These are phyloP conservation scores for Drosophila murphyi DNA, from an alignment of 1,140 invertebrate genomes.

Conservation along the genomic window DNA sequence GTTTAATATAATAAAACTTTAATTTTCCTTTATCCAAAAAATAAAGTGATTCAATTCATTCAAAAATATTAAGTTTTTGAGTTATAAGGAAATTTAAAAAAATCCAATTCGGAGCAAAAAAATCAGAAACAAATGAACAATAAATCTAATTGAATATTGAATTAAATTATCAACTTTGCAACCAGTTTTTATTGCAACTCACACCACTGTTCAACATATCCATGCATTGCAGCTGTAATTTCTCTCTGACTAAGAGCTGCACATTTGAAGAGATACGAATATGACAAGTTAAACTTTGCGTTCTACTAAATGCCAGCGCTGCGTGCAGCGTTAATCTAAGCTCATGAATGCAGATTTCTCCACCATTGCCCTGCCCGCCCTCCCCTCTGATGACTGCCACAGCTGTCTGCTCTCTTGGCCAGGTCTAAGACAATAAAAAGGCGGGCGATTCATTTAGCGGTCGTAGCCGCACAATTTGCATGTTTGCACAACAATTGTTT, in stretches of 20 bases:
- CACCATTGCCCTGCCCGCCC: not conserved
- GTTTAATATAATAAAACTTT: too few species aligned
- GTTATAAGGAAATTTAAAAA: too few species aligned
- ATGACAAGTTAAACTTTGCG: conserved; percentile 76
- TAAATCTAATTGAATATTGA: too few species aligned
- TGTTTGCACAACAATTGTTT: conserved; percentile 83
- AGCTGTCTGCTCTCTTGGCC: conserved; percentile 3
- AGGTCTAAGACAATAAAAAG: conserved; percentile 70
- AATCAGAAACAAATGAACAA: too few species aligned
- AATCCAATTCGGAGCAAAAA: too few species aligned
- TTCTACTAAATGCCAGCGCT: conserved; percentile 72
- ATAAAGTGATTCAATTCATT: too few species aligned
- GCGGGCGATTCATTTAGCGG: conserved; percentile 79
- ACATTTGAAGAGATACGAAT: conserved; percentile 78
- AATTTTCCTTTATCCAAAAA: too few species aligned
- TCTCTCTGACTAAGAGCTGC: conserved; percentile 57
- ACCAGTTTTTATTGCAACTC: not conserved
- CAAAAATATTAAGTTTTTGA: too few species aligned
- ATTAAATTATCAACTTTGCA: conserved; percentile 2
- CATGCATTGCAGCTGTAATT: conserved; percentile 26
- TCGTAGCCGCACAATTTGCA: conserved; percentile 75
- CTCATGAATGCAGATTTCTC: conserved; percentile 56
- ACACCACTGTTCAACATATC: conserved; percentile 24
- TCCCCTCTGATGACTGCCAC: too few species aligned
- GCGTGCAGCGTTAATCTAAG: conserved; percentile 45